Percentiles rank a stretch among this genome's conserved stretches.
phyloP scores from a whole-genome alignment of 2,888 invertebrate genomes.

The Noctua janthe region DNA sequence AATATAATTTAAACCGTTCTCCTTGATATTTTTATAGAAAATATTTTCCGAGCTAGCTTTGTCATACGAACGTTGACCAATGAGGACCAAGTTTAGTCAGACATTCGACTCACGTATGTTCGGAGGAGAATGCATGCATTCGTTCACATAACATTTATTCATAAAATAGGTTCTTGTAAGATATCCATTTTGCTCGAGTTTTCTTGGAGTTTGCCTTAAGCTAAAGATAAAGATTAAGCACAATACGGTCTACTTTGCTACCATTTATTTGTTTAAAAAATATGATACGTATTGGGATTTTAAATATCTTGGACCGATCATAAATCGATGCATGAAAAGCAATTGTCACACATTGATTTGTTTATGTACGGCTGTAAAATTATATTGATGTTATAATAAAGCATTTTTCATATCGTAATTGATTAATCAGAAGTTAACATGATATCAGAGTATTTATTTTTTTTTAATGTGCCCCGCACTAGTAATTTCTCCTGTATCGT shows the following conservation, averaged over 20 bases:
- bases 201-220: slow-evolving; percentile 14
- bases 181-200: slow-evolving; percentile 62
- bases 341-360: neutral
- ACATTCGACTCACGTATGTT: slow-evolving; percentile 75
- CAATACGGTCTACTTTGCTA: neutral
- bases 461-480: too few species aligned
- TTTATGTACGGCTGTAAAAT: neutral
- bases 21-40: slow-evolving; percentile 68
- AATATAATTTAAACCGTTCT: slow-evolving; percentile 63
- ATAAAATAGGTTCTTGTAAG: slow-evolving; percentile 68
- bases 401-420: neutral
- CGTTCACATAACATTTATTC: slow-evolving; percentile 70
- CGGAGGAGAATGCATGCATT: slow-evolving; percentile 72
- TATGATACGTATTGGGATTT: neutral
- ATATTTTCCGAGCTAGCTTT: slow-evolving; percentile 72
- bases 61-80: slow-evolving; percentile 74
- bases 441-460: neutral
- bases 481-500: too few species aligned
- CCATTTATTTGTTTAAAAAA: neutral
- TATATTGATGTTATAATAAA: neutral
- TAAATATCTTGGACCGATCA: neutral
- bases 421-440: neutral
- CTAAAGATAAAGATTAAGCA: slow-evolving; percentile 2
- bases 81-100: slow-evolving; percentile 64
- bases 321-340: neutral